phyloP scores from a whole-genome alignment of 2,888 invertebrate species.

The Andrena chrysosceles region DNA sequence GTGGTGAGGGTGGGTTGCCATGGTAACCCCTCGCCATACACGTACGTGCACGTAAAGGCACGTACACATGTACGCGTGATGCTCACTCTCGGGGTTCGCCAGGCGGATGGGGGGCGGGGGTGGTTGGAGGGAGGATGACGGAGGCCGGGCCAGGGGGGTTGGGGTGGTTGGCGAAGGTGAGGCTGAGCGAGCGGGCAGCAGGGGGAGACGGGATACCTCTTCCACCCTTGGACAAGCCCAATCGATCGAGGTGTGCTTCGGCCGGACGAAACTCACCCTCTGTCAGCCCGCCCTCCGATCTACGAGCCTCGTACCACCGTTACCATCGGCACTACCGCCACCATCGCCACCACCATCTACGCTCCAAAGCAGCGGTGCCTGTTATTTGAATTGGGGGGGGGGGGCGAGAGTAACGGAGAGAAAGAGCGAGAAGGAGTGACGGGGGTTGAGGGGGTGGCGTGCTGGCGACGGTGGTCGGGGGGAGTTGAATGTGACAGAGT shows the following conservation, averaged over 20 bases:
- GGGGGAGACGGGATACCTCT: constrained; percentile 70
- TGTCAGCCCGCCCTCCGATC: constrained; percentile 74
- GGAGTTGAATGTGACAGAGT: constrained; percentile 84
- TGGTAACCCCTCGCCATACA: constrained; percentile 82
- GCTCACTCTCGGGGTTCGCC: constrained; percentile 65
- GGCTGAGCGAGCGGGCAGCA: constrained; percentile 35
- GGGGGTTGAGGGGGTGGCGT: constrained; percentile 47
- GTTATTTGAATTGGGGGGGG: constrained; percentile 82
- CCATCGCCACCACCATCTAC: constrained; percentile 58
- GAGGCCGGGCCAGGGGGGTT: constrained; percentile 26
- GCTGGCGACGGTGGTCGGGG: constrained; percentile 78
- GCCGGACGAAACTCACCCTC: constrained; percentile 85
- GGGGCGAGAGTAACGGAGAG: constrained; percentile 5
- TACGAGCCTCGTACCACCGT: constrained; percentile 60
- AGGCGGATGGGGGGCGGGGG: constrained; percentile 37
- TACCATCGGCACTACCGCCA: constrained; percentile 65
- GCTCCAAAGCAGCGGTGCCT: constrained; percentile 79
- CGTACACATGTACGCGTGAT: constrained; percentile 69
- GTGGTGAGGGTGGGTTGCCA: constrained; percentile 82
- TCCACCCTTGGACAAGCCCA: constrained; percentile 85
- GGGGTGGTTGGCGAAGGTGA: constrained; percentile 28
- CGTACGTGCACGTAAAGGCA: constrained; percentile 70
- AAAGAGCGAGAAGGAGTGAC: constrained; percentile 4
- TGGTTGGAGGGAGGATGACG: constrained; percentile 19
- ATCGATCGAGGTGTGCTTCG: constrained; percentile 85